phyloP scores from a whole-genome alignment of 53 echinoderm and acorn worm species.

The Astropecten irregularis region DNA sequence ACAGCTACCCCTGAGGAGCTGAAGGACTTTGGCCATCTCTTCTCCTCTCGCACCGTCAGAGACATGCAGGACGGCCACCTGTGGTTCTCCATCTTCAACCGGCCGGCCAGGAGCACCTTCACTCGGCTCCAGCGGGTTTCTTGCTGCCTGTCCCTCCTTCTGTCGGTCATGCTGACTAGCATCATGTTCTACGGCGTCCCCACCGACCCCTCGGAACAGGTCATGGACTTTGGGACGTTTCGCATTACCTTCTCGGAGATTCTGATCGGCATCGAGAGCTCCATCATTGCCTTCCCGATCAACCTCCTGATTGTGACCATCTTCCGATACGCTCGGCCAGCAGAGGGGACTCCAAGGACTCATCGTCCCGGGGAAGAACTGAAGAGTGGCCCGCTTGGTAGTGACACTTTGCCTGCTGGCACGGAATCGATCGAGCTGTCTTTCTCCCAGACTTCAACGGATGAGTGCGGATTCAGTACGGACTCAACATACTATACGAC shows the following conservation, averaged over 20 bases:
- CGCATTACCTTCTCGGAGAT: conserved; percentile 82
- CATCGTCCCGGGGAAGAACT: no score
- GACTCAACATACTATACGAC: neutral
- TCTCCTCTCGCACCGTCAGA: conserved; percentile 62
- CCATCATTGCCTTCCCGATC: conserved; percentile 82
- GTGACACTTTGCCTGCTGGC: neutral
- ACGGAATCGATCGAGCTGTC: neutral
- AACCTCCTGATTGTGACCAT: conserved; percentile 85
- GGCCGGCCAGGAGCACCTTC: conserved; percentile 83
- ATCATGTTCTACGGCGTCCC: conserved; percentile 97
- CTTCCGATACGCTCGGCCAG: conserved; percentile 69
- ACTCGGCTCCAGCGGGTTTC: conserved; percentile 89
- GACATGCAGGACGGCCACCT: conserved; percentile 90
- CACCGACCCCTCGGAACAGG: conserved; percentile 73
- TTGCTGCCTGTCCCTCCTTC: conserved; percentile 85
- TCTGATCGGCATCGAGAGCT: conserved; percentile 86
- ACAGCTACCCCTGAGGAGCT: conserved; percentile 61
- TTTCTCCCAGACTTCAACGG: neutral
- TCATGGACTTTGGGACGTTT: conserved; percentile 83
- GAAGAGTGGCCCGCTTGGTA: no score
- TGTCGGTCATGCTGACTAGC: conserved; percentile 93
- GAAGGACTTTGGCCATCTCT: conserved; percentile 69
- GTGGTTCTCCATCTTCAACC: conserved; percentile 85
- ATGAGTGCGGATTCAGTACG: neutral
- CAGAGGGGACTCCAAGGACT: neutral